A percentile compares a stretch with the other conserved stretches of the same genome.
These are phyloP conservation scores for Gopherus evgoodei DNA, from an alignment of 2,113 vertebrate genomes.

Conservation along the genomic window DNA sequence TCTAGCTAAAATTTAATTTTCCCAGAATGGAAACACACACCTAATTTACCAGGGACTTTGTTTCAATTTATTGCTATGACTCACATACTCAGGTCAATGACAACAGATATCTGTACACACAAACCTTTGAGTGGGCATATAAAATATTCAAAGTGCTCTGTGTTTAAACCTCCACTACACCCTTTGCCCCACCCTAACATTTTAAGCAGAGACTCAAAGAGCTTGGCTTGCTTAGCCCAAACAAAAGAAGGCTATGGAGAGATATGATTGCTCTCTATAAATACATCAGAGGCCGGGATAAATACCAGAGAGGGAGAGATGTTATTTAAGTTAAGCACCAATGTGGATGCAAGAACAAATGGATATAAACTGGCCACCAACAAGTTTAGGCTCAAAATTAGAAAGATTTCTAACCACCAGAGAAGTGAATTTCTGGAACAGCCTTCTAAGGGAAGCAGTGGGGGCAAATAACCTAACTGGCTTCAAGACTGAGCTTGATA, in stretches of 20 bases:
- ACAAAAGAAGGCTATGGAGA: not conserved
- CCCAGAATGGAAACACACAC: not conserved
- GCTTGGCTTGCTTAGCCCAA: not conserved
- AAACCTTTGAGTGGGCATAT: not conserved
- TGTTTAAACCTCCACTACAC: not conserved
- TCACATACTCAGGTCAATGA: not conserved
- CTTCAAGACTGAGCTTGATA: not conserved
- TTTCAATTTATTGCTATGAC: not conserved
- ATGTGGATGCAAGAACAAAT: too few relatives aligned
- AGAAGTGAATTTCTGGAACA: not conserved
- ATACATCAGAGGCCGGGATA: not conserved
- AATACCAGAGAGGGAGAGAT: too few relatives aligned
- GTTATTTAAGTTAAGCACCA: too few relatives aligned
- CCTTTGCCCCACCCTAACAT: not conserved
- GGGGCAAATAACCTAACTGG: not conserved
- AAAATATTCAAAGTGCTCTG: not conserved
- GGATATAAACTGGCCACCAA: too few relatives aligned
- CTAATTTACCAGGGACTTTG: not conserved
- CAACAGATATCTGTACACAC: not conserved
- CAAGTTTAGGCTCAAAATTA: not conserved
- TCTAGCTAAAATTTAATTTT: not conserved
- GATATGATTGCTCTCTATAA: not conserved
- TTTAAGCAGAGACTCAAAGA: not conserved
- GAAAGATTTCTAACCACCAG: not conserved
- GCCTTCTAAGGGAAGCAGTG: not conserved